These are phyloP conservation scores for Drosophila subpulchrella DNA, from an alignment of 1,140 invertebrate genomes.

Conservation along the genomic window DNA sequence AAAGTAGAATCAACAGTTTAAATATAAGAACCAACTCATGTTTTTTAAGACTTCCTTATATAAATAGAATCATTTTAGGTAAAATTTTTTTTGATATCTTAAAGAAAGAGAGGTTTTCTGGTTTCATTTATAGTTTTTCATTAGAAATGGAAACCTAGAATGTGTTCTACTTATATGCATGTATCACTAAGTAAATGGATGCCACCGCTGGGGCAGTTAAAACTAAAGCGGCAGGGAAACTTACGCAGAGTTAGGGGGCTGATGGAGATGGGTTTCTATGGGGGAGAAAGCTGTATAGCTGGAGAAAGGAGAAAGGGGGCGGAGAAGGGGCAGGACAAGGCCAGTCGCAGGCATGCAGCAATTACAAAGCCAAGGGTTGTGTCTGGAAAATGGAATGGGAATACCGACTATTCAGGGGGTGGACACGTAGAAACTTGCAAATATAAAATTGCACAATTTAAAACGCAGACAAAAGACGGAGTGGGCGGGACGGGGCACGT, in stretches of 20 bases:
- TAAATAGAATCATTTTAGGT: too few species aligned
- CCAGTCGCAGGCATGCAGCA: constrained; percentile 65
- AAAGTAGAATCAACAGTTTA: too few species aligned
- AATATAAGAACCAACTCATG: too few species aligned
- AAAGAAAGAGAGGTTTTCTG: too few species aligned
- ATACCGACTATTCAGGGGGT: constrained; percentile 1
- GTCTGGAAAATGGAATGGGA: constrained; percentile 1
- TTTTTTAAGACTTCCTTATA: too few species aligned
- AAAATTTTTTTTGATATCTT: too few species aligned
- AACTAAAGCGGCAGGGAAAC: constrained; percentile 61
- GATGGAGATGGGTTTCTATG: neutral
- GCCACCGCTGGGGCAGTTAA: constrained; percentile 36
- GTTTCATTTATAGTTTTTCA: too few species aligned
- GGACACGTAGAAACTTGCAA: constrained; percentile 72
- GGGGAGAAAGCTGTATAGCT: neutral
- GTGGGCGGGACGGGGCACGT: constrained; percentile 18
- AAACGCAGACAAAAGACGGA: constrained; percentile 58
- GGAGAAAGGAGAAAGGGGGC: neutral
- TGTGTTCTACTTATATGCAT: constrained; percentile 5
- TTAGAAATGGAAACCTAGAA: neutral
- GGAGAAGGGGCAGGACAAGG: constrained; percentile 22
- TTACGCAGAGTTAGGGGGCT: constrained; percentile 51
- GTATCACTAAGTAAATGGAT: constrained; percentile 25
- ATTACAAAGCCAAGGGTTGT: constrained; percentile 61
- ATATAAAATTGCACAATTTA: constrained; percentile 83